Conservation (phyloP, 2,888 invertebrate species). For the Eilema depressum region DNA sequence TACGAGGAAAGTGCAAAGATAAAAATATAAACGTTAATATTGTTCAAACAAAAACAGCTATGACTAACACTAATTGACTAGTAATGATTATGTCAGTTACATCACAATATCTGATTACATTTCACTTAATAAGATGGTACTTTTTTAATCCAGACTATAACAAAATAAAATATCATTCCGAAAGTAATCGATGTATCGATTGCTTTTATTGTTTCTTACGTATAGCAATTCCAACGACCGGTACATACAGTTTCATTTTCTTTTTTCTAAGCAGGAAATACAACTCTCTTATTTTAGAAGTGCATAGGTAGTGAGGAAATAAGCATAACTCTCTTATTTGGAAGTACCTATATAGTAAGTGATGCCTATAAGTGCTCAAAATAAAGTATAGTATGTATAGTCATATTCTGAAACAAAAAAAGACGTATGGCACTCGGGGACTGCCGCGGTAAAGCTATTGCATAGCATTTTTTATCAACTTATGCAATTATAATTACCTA, state of each 20-base stretch:
- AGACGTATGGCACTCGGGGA: too few species aligned
- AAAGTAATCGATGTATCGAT: neutral
- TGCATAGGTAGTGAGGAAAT: too few species aligned
- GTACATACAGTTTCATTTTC: neutral
- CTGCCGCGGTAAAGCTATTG: too few species aligned
- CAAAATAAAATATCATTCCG: neutral
- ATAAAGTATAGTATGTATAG: too few species aligned
- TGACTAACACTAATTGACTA: conserved; percentile 24
- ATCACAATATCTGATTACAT: conserved; percentile 9
- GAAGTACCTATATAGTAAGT: neutral
- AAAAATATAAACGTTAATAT: conserved; percentile 50
- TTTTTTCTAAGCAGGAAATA: neutral
- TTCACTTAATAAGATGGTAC: neutral
- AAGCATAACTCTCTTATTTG: neutral
- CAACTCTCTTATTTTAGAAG: neutral
- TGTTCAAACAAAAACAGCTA: conserved; percentile 20
- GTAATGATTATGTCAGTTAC: conserved; percentile 20
- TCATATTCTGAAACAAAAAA: too few species aligned
- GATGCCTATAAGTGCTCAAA: neutral
- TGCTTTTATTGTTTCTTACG: neutral
- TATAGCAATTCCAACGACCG: neutral
- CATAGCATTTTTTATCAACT: too few species aligned
- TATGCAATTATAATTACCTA: too few species aligned
- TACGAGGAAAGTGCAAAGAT: conserved; percentile 49
- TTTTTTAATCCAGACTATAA: neutral